phyloP scores from a whole-genome alignment of 2,113 vertebrate species.

The Tetrao urogallus region DNA sequence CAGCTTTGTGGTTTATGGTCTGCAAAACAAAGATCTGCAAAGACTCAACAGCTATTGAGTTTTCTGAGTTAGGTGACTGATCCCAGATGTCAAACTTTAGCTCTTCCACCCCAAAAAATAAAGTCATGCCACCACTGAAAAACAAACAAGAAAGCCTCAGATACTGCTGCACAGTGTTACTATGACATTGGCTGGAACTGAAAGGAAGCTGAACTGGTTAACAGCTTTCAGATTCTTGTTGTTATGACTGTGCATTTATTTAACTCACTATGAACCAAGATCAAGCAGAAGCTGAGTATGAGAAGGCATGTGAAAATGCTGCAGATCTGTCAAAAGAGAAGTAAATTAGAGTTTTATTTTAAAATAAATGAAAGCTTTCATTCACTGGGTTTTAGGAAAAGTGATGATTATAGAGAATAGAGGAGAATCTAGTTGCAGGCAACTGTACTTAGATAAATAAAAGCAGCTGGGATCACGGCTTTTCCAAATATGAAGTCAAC shows the following conservation, averaged over 20 bases:
- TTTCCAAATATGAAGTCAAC: not conserved
- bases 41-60: not conserved
- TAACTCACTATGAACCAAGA: not conserved
- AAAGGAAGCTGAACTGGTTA: not conserved
- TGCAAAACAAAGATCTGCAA: slow-evolving; percentile 68
- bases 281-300: not conserved
- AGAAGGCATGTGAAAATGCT: not conserved
- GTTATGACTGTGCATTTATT: not conserved
- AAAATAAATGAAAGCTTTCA: not conserved
- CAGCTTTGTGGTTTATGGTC: slow-evolving; percentile 77
- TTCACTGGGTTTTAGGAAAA: not conserved
- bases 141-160: not conserved
- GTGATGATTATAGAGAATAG: not conserved
- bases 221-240: not conserved
- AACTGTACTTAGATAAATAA: not conserved
- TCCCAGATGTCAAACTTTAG: not conserved
- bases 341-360: not conserved
- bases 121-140: not conserved
- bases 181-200: not conserved
- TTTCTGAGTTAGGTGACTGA: not conserved
- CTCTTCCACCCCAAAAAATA: not conserved
- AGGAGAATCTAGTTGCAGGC: not conserved
- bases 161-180: not conserved
- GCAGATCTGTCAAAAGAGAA: not conserved
- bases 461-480: not conserved